Evolutionary conservation across 2,797 vertebrate genomes (phyloP).

Genomic region (Tragopan temminckii): DNA sequence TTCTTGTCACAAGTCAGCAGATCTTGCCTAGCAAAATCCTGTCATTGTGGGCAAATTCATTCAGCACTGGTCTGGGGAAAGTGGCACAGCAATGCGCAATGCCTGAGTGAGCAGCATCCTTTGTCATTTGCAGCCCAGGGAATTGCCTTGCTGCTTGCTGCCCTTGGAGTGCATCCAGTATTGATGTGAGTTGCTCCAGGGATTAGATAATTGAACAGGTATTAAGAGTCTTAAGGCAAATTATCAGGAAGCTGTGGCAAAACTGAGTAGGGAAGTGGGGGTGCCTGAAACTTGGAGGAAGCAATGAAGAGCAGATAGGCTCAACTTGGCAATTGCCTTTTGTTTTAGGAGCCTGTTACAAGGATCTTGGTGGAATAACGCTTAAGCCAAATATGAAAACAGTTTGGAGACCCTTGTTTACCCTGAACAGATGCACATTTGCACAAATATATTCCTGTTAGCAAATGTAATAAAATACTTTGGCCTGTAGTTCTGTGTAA

Average conservation of each 20-base stretch:
- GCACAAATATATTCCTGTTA: not conserved
- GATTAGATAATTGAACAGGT: not conserved
- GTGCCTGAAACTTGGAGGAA: not conserved
- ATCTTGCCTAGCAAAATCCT: slow-evolving; percentile 6
- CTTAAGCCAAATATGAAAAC: not conserved
- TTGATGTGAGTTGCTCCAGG: not conserved
- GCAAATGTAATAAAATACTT: not conserved
- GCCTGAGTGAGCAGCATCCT: not conserved
- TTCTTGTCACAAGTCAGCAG: not conserved
- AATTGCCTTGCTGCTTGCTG: accelerated
- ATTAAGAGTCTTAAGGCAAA: not conserved
- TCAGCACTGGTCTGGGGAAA: not conserved
- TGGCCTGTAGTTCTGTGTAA: not conserved
- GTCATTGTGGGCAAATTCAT: not conserved
- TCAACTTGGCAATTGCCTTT: not conserved
- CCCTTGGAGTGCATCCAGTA: not conserved
- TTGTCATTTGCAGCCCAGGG: not conserved
- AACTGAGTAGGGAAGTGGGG: not conserved
- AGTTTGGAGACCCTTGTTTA: not conserved
- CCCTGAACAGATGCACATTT: not conserved
- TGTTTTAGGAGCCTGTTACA: not conserved
- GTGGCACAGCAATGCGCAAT: accelerated
- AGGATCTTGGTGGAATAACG: not conserved
- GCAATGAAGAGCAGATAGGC: not conserved
- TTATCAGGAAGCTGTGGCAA: not conserved